Conservation (phyloP, 2,113 vertebrate species). For the Paracanthobrama guichenoti region DNA sequence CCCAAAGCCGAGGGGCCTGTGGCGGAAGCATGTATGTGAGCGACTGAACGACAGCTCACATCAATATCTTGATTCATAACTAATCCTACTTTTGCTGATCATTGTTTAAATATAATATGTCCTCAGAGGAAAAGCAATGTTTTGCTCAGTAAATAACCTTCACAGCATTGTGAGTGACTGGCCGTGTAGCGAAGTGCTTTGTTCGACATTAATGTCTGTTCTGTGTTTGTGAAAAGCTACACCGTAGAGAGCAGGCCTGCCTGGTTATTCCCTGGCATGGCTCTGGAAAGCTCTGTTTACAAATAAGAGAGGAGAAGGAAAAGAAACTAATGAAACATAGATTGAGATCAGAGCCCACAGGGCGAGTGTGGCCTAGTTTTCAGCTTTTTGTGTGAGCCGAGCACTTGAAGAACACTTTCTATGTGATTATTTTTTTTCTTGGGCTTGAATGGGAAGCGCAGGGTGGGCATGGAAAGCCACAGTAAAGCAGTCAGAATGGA, state of each 20-base stretch:
- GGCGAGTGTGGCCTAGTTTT: conserved; percentile 75
- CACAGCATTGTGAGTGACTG: not conserved
- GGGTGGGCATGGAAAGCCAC: not conserved
- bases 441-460: conserved; percentile 30
- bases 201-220: conserved; percentile 14
- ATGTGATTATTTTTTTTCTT: conserved; percentile 22
- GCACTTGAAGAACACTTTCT: conserved; percentile 53
- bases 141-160: conserved; percentile 28
- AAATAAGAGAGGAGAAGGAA: conserved; percentile 56
- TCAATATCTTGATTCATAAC: conserved; percentile 35
- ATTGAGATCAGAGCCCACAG: conserved; percentile 73
- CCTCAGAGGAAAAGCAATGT: not conserved
- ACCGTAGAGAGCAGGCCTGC: conserved; percentile 33
- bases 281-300: conserved; percentile 57
- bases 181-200: not conserved
- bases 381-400: conserved; percentile 57
- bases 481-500: not conserved
- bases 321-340: conserved; percentile 74
- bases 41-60: not conserved
- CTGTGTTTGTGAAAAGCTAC: conserved; percentile 15
- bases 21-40: not conserved
- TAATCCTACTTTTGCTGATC: conserved; percentile 22
- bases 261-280: conserved; percentile 52
- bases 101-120: conserved; percentile 6
- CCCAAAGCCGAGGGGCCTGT: conserved; percentile 40